phyloP scores from a whole-genome alignment of 2,888 invertebrate species.

The Steinernema scapterisci region DNA sequence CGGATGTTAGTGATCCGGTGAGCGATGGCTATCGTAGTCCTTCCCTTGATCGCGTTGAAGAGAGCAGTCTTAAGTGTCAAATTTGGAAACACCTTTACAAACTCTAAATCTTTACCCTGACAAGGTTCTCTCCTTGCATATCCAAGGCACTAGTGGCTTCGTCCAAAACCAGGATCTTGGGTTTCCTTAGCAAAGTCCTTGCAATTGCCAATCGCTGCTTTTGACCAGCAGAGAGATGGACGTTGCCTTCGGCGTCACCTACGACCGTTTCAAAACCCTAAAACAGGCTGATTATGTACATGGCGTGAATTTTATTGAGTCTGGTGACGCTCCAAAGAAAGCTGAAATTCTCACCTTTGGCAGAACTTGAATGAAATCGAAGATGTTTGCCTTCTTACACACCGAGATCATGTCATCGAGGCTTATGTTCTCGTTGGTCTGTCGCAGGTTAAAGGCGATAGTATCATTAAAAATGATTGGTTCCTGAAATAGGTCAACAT shows the following conservation, averaged over 20 bases:
- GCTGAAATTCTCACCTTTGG: too few species aligned
- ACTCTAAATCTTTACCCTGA: neutral
- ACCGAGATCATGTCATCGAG: neutral
- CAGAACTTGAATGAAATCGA: neutral
- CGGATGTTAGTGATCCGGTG: constrained; percentile 33
- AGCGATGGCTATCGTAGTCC: constrained; percentile 40
- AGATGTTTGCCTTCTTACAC: neutral
- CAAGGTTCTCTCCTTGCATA: constrained; percentile 38
- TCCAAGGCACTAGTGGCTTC: constrained; percentile 43
- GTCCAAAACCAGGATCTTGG: constrained; percentile 41
- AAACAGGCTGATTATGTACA: too few species aligned
- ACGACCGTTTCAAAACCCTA: constrained; percentile 41
- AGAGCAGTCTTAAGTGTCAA: constrained; percentile 38
- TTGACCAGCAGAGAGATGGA: constrained; percentile 39
- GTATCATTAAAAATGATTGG: neutral
- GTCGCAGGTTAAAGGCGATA: neutral
- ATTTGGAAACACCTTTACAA: too few species aligned
- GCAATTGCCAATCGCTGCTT: constrained; percentile 44
- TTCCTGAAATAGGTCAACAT: neutral
- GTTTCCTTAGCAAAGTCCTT: constrained; percentile 38
- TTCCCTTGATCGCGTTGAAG: constrained; percentile 36
- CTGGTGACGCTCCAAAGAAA: too few species aligned
- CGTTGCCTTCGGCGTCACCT: constrained; percentile 35
- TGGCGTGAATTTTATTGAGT: too few species aligned
- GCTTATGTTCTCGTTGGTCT: neutral